Conservation (phyloP, 1,140 invertebrate genomes). For the Telenomus remus region DNA sequence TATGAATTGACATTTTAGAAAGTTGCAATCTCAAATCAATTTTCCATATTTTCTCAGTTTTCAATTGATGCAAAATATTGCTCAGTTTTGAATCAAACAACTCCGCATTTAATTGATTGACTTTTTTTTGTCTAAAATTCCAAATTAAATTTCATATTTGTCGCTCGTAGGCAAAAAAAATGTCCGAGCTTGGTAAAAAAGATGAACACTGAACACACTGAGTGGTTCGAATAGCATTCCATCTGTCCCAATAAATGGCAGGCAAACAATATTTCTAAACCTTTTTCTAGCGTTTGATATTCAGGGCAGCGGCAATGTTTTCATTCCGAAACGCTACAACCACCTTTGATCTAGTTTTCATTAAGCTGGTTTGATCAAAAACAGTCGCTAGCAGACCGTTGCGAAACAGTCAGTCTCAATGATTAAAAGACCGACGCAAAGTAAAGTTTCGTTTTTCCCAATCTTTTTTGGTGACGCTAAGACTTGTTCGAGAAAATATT, state of each 20-base stretch:
- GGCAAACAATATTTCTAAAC: conserved; percentile 39
- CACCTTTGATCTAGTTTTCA: conserved; percentile 54
- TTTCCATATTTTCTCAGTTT: too few relatives aligned
- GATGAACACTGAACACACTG: conserved; percentile 1
- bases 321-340: conserved; percentile 48
- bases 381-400: conserved; percentile 34
- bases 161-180: too few relatives aligned
- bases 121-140: too few relatives aligned
- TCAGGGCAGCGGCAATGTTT: conserved; percentile 29
- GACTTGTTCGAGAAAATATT: too few relatives aligned
- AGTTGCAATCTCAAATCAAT: too few relatives aligned
- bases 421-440: conserved; percentile 50
- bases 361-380: conserved; percentile 50
- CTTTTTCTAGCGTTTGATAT: conserved; percentile 27
- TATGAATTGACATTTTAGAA: too few relatives aligned
- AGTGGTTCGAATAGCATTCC: conserved; percentile 37
- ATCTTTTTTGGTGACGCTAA: conserved; percentile 20
- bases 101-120: too few relatives aligned
- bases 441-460: conserved; percentile 51
- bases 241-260: conserved; percentile 43
- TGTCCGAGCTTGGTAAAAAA: too few relatives aligned
- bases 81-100: too few relatives aligned
- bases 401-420: conserved; percentile 31
- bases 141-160: too few relatives aligned
- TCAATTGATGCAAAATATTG: too few relatives aligned